Percentiles rank a stretch among this genome's conserved stretches.
phyloP scores from a whole-genome alignment of 2,888 invertebrate genomes.

The Matsumyia berberina region DNA sequence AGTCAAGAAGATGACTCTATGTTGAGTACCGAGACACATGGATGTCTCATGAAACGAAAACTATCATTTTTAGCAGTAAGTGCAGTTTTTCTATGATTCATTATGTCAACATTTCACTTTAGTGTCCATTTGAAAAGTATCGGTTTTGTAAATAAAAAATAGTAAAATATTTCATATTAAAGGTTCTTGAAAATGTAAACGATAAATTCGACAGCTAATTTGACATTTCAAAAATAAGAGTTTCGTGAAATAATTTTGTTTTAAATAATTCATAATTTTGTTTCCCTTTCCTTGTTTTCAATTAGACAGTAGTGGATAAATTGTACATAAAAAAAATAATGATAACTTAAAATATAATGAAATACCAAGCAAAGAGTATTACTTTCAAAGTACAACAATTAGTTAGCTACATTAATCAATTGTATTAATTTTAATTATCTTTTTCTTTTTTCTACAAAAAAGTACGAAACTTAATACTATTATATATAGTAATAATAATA shows the following conservation, averaged over 20 bases:
- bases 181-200: slow-evolving; percentile 10
- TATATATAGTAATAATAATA: slow-evolving; percentile 67
- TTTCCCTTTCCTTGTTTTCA: slow-evolving; percentile 21
- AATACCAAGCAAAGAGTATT: slow-evolving; percentile 76
- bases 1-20: too few species aligned
- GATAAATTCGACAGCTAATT: slow-evolving; percentile 9
- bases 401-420: slow-evolving; percentile 55
- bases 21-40: too few species aligned
- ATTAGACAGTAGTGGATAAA: slow-evolving; percentile 33
- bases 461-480: slow-evolving; percentile 56
- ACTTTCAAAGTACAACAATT: slow-evolving; percentile 44
- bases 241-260: slow-evolving; percentile 55
- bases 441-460: slow-evolving; percentile 35
- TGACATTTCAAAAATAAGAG: slow-evolving; percentile 38
- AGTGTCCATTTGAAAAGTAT: slow-evolving; percentile 6
- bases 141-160: slow-evolving; percentile 11
- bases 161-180: not conserved
- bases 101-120: slow-evolving; percentile 52
- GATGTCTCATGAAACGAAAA: too few species aligned
- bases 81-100: too few species aligned
- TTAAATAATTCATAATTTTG: slow-evolving; percentile 31
- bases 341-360: slow-evolving; percentile 40
- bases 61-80: too few species aligned
- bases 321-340: slow-evolving; percentile 43
- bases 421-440: slow-evolving; percentile 48